A percentile compares a stretch with the other conserved stretches of the same genome.
phyloP scores from a whole-genome alignment of 2,888 invertebrate species.

The Scaptomyza caliginosa region DNA sequence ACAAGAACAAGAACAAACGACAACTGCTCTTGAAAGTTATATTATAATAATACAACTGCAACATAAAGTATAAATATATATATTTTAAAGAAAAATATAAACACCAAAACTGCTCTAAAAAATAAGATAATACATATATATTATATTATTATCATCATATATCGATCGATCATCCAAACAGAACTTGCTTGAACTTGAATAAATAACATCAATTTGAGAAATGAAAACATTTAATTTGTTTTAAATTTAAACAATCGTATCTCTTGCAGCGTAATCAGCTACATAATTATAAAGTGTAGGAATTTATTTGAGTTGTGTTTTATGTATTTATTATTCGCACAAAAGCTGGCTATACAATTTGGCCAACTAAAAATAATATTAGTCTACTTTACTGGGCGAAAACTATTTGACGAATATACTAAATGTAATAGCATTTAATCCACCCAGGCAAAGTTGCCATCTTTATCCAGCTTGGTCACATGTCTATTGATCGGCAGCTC shows the following conservation, averaged over 20 bases:
- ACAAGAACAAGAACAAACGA: slow-evolving; percentile 47
- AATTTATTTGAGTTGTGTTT: too few relatives aligned
- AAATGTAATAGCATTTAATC: too few relatives aligned
- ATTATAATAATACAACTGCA: slow-evolving; percentile 58
- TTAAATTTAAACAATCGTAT: neutral
- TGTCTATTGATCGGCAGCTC: slow-evolving; percentile 69
- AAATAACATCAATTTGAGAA: slow-evolving; percentile 63
- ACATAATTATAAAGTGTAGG: too few relatives aligned
- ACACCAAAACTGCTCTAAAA: slow-evolving; percentile 47
- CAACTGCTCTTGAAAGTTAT: slow-evolving; percentile 65
- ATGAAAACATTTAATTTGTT: slow-evolving; percentile 37
- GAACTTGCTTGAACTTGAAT: slow-evolving; percentile 72
- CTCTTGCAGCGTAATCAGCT: neutral
- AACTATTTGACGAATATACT: too few relatives aligned
- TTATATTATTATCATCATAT: slow-evolving; percentile 69
- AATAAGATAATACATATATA: slow-evolving; percentile 65
- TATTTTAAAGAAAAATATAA: slow-evolving; percentile 26
- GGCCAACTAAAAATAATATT: too few relatives aligned
- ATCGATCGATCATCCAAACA: slow-evolving; percentile 69
- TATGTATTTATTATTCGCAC: neutral
- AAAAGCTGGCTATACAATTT: neutral
- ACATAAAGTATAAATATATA: slow-evolving; percentile 20
- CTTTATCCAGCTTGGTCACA: slow-evolving; percentile 66
- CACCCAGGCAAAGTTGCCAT: slow-evolving; percentile 81
- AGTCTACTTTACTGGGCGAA: neutral